Evolutionary conservation across 2,888 invertebrate genomes (phyloP), one percentile per base, ranked within the genome.

Genomic region (Sinopyrophorus schimmeli): DNA sequence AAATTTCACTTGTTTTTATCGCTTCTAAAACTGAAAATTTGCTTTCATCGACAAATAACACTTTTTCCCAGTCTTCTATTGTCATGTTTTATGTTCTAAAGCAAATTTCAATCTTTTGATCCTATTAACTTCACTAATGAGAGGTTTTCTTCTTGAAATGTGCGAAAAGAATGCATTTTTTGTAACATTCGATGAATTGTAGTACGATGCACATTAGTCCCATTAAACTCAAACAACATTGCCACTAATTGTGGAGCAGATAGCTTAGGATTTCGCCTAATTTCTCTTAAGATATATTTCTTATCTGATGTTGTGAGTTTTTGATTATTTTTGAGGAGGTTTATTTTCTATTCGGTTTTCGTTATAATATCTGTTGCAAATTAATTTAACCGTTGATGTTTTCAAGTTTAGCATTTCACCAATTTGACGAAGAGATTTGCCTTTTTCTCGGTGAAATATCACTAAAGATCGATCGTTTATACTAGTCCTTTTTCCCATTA

Each of bases 11-110:
- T n/a, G 0, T 35, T 14, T 6, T 49, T 48, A 37, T 60, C 51
- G 3, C 41, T 46, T 16, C 34, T 31, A 41, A 41, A 1, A 41
- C 12, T n/a, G 15, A 32, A 20, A 11, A 41, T 15, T 41, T 37
- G 6, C 10, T 16, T 11, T 41, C 31, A 11, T 41, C 41, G 5
- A 16, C 31, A 10, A 14, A 41, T 9, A 41, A 15, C 5, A 40
- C 31, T 6, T 7, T 15, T 2, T 21, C 21, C 21, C 21, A 21
- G 21, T n/a, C 7, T n/a, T 2, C 9, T n/a, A 9, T 7, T n/a
- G 7, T 5, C 9, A n/a, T 9, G 2, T 21, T 21, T 21, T 9
- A 9, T 21, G 9, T 5, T 5, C 7, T 14, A 7, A 7, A 6
- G 28, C 28, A 12, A 27, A 27, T 2, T 27, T 7, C 6, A 27